Base-by-base conservation (phyloP, 2,113 vertebrate species). In the Peromyscus maniculatus region DNA sequence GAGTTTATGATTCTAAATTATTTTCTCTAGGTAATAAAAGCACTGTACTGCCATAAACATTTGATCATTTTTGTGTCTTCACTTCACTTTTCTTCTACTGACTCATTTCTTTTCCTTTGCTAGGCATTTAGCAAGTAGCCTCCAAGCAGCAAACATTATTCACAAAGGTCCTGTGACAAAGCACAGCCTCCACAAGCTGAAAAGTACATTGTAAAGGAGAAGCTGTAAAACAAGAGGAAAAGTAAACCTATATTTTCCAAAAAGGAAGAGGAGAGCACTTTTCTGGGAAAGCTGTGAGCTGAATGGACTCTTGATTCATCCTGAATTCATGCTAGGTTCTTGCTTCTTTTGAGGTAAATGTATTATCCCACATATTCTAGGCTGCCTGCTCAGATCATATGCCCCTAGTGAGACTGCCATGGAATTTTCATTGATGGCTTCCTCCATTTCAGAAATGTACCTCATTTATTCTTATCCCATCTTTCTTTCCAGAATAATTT, bases 191-290 rank as follows among this genome's bases (percentile, higher is more conserved):
- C 22, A 79, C 11, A 80, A 46, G 80, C 11, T 49, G 71, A 88
- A 97, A 91, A 69, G 87, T 75, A 66, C 46, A 96, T 93, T 13
- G 26, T 96, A 93, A 72, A 96, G 96, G 21, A 89, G 94, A 96
- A 97, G 16, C 74, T 95, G 19, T 87, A 91, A 92, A 77, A 52
- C 55, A 89, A 21, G 52, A 62, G 92, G 67, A 94, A 95, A 95
- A 97, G 90, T 83, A 74, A 95, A 90, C 59, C 72, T 15, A n/a
- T 24, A 19, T 26, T 96, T 43, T 43, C 46, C 75, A 57, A 86
- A 89, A 93, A 93, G n/a, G 84, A 91, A 93, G 52, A 93, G 57
- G 49, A 72, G 90, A 93, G 9, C 1, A 26, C 13, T 86, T 80
- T 94, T 91, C n/a, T 66, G 55, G 89, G 69, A 79, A 78, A 87